Base-by-base conservation (phyloP, 2,797 vertebrate genomes). In the Chaetodon trifasciatus region DNA sequence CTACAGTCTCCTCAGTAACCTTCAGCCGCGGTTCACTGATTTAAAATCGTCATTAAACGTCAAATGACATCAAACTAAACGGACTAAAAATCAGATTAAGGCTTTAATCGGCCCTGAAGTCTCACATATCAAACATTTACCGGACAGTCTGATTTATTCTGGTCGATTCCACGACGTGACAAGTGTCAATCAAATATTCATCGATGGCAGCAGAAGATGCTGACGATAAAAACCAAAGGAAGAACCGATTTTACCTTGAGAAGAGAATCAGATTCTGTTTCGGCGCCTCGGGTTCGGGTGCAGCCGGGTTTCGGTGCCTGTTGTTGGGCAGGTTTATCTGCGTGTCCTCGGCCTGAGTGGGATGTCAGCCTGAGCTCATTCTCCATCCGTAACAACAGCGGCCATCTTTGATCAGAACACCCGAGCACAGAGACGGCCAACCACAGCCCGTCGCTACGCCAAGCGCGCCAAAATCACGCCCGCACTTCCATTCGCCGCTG, bases 371-470 rank as follows among this genome's bases (percentile, higher is more conserved):
- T 1, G 39, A 1, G 53, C 23, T 87, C 79, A 91, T 0, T 83
- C 72, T 84, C 58, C 89, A 81, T 91, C 91, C 85, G 52, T 9
- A 19, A 81, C 83, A 78, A 53, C 87, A 79, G 89, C 85, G 37
- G 91, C 92, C 93, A 94, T 94, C 82, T 94, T 64, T 92, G 85
- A 72, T 83, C 57, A 24, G 76, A 79, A 83, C 67, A 84, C 82
- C 23, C 23, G 40, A 46, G 21, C 68, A 23, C 40, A 2, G 42
- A 6, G 47, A 19, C 74, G 71, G 28, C 74, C 78, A 77, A 75
- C 74, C 72, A 62, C 28, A 50, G 62, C 4, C 11, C 52, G 56
- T 3, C 21, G 28, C 15, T 2, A 60, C 11, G 42, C 39, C n/a
- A 88, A 92, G 64, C 1, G 8, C 9, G 65, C 76, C 12, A 32